Evolutionary conservation across 2,113 vertebrate species (phyloP).

Genomic region (Gavialis gangeticus): DNA sequence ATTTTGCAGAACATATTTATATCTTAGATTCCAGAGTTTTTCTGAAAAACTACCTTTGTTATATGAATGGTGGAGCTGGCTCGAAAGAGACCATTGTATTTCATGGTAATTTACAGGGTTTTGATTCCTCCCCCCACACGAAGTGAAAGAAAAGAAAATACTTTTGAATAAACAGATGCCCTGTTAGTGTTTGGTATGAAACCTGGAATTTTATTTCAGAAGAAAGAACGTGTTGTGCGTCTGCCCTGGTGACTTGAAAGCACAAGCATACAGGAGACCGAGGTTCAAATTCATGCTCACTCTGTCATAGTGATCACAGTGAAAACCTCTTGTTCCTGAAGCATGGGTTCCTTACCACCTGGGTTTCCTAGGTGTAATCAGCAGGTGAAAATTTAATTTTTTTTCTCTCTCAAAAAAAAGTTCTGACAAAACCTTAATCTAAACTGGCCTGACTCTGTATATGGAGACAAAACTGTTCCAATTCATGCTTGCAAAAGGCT

Average conservation of each 20-base stretch:
- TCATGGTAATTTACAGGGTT: neutral
- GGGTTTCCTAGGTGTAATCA: too few species aligned
- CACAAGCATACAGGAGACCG: neutral
- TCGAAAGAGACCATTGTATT: neutral
- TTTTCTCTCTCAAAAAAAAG: neutral
- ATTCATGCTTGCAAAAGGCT: neutral
- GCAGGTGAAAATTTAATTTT: too few species aligned
- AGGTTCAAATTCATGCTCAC: neutral
- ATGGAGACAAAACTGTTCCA: neutral
- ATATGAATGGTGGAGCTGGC: neutral
- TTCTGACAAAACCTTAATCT: neutral
- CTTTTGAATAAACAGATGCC: too few species aligned
- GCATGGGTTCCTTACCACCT: neutral
- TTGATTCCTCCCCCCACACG: neutral
- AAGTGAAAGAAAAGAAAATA: too few species aligned
- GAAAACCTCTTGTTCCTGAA: neutral
- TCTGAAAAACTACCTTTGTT: neutral
- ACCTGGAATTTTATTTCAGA: neutral
- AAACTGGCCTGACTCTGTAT: neutral
- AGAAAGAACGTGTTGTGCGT: accelerated
- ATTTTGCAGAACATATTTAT: neutral
- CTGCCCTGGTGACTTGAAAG: neutral
- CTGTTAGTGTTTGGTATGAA: neutral
- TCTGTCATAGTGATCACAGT: too few species aligned
- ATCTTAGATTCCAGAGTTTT: neutral